These are phyloP conservation scores for Ceyx cyanopectus DNA, from an alignment of 2,113 vertebrate species.

Conservation along the genomic window DNA sequence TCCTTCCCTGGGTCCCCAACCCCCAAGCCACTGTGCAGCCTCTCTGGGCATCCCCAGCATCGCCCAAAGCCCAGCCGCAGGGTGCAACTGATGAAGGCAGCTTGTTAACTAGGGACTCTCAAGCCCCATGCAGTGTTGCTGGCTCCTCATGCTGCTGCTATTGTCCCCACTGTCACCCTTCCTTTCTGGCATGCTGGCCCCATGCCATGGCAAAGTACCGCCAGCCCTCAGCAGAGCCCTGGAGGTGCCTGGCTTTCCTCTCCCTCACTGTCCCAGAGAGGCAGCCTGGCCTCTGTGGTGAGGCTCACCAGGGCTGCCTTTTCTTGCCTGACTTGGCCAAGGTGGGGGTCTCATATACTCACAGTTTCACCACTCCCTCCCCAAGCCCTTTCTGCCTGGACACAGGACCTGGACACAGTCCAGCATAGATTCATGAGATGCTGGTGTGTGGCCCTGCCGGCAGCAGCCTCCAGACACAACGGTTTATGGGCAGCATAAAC, in stretches of 20 bases:
- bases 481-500: background rate
- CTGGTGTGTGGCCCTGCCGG: background rate
- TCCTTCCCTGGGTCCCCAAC: background rate
- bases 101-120: background rate
- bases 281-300: background rate
- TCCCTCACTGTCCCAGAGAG: background rate
- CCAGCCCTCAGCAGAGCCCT: background rate
- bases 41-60: background rate
- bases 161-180: background rate
- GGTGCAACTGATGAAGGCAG: background rate
- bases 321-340: background rate
- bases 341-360: background rate
- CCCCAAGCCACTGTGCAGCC: background rate
- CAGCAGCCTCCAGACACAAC: constrained; percentile 23
- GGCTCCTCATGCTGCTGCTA: background rate
- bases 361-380: background rate
- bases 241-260: background rate
- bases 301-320: background rate
- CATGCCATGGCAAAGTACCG: background rate
- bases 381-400: background rate
- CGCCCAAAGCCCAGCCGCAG: background rate
- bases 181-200: background rate
- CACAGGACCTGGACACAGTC: background rate
- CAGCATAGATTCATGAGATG: background rate
- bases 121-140: background rate